Base-by-base conservation (phyloP, 2,797 vertebrate genomes). In the Naso thynnoides region DNA sequence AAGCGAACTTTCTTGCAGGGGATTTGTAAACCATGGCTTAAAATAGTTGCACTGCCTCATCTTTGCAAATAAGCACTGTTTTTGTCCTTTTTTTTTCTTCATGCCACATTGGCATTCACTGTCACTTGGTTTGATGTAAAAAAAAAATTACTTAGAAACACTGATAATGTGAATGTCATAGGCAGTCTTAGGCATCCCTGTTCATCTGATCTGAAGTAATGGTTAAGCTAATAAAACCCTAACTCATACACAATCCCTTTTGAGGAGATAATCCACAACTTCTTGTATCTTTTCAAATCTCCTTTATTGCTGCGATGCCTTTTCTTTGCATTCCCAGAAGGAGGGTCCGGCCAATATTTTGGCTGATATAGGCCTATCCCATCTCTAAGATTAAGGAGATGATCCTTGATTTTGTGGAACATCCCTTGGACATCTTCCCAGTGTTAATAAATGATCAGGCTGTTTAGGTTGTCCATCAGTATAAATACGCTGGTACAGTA, bases 201-300 rank as follows among this genome's bases (percentile, higher is more conserved):
- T 23, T 58, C 19, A 36, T 66, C n/a, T 70, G 8, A 52, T 73
- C 15, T 57, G n/a, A 62, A 59, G 36, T 42, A 38, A 47, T 53
- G 39, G 71, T 63, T 54, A 49, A 78, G 54, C 36, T 52, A 70
- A 44, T 47, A 4, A 31, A 70, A 60, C 68, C 38, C n/a, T 8
- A 2, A 60, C 15, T 52, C 60, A 62, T 31, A 44, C n/a, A 3
- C 10, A 23, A 21, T n/a, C 15, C 26, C 26, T 11, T 48, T 57
- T 54, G 18, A 47, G 52, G 8, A 45, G 27, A 67, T 64, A 47
- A 70, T 63, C 47, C 58, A 69, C 4, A 33, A 8, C 4, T 33
- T 48, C 3, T 29, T 47, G 1, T 26, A 42, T 59, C 19, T 57
- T 42, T 70, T 21, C 8, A 54, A 16, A 45, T 52, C 23, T n/a